These are phyloP conservation scores for Nomada ferruginata DNA, from an alignment of 2,888 invertebrate species.

Conservation along the genomic window DNA sequence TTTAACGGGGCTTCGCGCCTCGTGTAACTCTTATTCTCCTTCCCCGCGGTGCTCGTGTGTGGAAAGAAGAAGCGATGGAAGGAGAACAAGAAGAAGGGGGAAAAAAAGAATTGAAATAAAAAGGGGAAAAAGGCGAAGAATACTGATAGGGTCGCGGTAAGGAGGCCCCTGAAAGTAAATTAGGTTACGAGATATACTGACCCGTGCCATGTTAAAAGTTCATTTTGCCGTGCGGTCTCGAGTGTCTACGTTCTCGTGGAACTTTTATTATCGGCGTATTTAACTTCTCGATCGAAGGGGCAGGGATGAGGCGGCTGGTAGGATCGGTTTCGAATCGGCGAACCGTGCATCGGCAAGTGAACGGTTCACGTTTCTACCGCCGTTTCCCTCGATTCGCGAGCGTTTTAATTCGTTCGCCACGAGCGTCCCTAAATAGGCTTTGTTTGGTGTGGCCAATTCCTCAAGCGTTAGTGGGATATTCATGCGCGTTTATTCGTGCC, in stretches of 20 bases:
- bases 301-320: background rate
- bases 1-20: constrained; percentile 78
- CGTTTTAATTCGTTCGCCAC: constrained; percentile 28
- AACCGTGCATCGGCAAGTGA: background rate
- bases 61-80: constrained; percentile 24
- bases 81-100: too few relatives aligned
- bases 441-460: constrained; percentile 31
- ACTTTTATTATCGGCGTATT: constrained; percentile 60
- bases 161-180: constrained; percentile 61
- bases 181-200: constrained; percentile 55
- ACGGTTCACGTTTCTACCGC: background rate
- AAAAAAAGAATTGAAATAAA: background rate
- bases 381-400: constrained; percentile 7
- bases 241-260: constrained; percentile 17
- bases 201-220: constrained; percentile 51
- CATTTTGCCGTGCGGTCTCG: constrained; percentile 47
- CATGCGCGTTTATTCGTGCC: constrained; percentile 27
- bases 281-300: constrained; percentile 32
- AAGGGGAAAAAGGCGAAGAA: background rate
- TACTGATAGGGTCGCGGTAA: constrained; percentile 61
- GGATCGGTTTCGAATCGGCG: constrained; percentile 27
- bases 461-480: constrained; percentile 25
- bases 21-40: constrained; percentile 57
- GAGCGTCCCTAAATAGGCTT: constrained; percentile 26
- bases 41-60: constrained; percentile 42